Conservation (phyloP, 2,888 invertebrate species). For the Coecobrya sp. region DNA sequence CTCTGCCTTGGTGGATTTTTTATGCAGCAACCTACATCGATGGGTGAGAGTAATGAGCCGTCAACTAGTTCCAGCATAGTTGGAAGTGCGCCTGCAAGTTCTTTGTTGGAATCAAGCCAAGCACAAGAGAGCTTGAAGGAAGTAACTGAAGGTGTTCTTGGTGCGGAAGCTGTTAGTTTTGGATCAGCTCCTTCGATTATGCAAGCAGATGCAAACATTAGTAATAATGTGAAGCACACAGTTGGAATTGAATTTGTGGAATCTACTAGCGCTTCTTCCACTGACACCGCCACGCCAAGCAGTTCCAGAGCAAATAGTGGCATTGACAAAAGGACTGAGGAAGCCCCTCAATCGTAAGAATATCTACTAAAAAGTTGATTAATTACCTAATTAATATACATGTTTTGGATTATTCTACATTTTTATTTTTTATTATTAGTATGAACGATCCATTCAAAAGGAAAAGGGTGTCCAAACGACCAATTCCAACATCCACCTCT, state of each 20-base stretch:
- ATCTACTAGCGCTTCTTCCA: slow-evolving; percentile 38
- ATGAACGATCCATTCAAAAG: slow-evolving; percentile 85
- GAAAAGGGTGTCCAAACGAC: slow-evolving; percentile 85
- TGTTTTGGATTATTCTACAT: neutral
- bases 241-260: slow-evolving; percentile 61
- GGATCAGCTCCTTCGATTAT: slow-evolving; percentile 76
- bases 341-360: slow-evolving; percentile 61
- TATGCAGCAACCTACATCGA: slow-evolving; percentile 79
- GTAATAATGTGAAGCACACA: neutral
- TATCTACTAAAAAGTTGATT: neutral
- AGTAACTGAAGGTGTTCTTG: slow-evolving; percentile 6
- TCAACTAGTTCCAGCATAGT: slow-evolving; percentile 67
- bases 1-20: slow-evolving; percentile 85
- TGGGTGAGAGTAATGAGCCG: slow-evolving; percentile 66
- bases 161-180: slow-evolving; percentile 61
- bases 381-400: no score
- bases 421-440: slow-evolving; percentile 5
- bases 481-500: slow-evolving; percentile 85
- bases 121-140: slow-evolving; percentile 57
- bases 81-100: slow-evolving; percentile 72
- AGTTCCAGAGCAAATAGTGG: slow-evolving; percentile 54
- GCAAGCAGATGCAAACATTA: slow-evolving; percentile 42
- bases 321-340: slow-evolving; percentile 67
- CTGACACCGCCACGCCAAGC: slow-evolving; percentile 57
- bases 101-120: slow-evolving; percentile 64